Evolutionary conservation across 2,113 vertebrate genomes (phyloP), one percentile per base, ranked within the genome.

Genomic region (Notarius lentiginosus): DNA sequence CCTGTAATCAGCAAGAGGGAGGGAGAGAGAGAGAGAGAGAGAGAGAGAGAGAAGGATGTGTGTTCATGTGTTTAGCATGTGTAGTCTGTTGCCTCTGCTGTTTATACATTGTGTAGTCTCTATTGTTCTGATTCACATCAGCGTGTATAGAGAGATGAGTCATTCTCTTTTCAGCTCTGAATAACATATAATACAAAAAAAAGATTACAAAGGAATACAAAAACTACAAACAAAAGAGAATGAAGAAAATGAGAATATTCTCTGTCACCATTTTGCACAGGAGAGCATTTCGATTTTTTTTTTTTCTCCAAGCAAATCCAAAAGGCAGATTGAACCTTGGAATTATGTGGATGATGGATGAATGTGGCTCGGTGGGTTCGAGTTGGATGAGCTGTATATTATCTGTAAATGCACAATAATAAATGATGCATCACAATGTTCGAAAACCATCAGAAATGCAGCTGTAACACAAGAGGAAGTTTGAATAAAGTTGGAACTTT

Each of bases 111-210:
- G n/a, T 27, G 47, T 65, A n/a, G 41, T 51, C 24, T 66, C 41
- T 66, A 51, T n/a, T 83, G 75, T 79, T 79, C 75, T 79, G 51
- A 55, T 55, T 79, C n/a, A 79, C 49, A 55, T 79, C 75, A 79
- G 58, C 60, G 22, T 49, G 80, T 11, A n/a, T 27, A 30, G 22
- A 4, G 34, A 68, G n/a, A 5, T 60, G 24, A n/a, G 8, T 51
- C 81, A 53, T 30, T 55, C 27, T 53, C 22, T 70, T n/a, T 49
- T 65, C 11, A 70, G 47, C 24, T 70, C 30, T 55, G 49, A 49
- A 83, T 30, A 82, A 51, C 30, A 63, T 63, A 47, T 22, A 75
- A 51, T 27, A 55, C 75, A 79, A 41, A 41, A 15, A 56, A 49
- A 27, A 77, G 27, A 65, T 22, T 10, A 53, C 14, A 53, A 66